A percentile compares a stretch with the other conserved stretches of the same genome.
Conservation (phyloP, 2,888 invertebrate species). For the Melanostoma scalare region DNA sequence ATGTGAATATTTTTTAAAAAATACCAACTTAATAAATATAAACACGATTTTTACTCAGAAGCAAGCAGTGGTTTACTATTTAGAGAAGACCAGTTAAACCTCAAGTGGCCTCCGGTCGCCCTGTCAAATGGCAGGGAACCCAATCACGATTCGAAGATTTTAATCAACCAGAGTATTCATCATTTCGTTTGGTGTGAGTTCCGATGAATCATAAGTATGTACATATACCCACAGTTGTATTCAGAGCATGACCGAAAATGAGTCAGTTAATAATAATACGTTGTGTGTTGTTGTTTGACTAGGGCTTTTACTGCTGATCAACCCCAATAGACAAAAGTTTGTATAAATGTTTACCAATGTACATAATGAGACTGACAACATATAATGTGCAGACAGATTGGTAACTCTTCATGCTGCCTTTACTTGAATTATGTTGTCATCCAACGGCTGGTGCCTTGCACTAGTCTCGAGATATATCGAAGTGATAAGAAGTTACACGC, state of each 20-base stretch:
- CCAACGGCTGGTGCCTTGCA: not conserved
- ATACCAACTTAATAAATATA: slow-evolving; percentile 42
- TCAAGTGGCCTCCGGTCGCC: too few relatives aligned
- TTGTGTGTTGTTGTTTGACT: not conserved
- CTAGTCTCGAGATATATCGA: slow-evolving; percentile 16
- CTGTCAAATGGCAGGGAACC: too few relatives aligned
- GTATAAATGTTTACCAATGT: not conserved
- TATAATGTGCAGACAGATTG: not conserved
- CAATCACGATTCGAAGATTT: too few relatives aligned
- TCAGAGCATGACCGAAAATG: slow-evolving; percentile 27
- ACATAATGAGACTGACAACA: slow-evolving; percentile 5
- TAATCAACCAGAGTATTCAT: not conserved
- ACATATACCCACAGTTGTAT: not conserved
- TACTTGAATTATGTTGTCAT: not conserved
- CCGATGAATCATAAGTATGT: slow-evolving; percentile 2
- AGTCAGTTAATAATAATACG: not conserved
- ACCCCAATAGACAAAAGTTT: slow-evolving; percentile 8
- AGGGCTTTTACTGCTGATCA: slow-evolving; percentile 1
- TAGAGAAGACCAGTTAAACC: too few relatives aligned
- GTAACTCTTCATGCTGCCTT: not conserved
- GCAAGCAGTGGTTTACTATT: too few relatives aligned
- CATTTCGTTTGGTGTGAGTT: not conserved
- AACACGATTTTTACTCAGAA: slow-evolving; percentile 61
- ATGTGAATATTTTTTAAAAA: slow-evolving; percentile 57
- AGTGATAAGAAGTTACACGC: slow-evolving; percentile 10